phyloP scores from a whole-genome alignment of 2,888 invertebrate species.

The Smittia sp. region DNA sequence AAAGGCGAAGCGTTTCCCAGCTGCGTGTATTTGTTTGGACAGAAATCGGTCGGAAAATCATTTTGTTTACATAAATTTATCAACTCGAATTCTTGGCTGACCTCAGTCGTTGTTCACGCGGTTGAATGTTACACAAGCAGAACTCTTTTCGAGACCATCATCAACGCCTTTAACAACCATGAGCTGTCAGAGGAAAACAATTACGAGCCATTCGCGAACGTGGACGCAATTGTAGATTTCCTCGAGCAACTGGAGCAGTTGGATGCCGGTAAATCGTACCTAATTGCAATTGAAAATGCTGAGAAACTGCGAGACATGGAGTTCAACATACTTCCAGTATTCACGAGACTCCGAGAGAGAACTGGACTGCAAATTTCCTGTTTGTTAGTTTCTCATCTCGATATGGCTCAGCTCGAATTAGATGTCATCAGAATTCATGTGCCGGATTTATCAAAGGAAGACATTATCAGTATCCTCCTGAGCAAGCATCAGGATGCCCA shows the following conservation, averaged over 20 bases:
- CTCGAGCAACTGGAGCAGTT: constrained; percentile 54
- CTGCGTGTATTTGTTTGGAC: constrained; percentile 76
- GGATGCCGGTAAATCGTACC: constrained; percentile 54
- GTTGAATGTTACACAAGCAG: constrained; percentile 76
- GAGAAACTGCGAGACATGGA: constrained; percentile 76
- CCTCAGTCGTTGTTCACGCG: constrained; percentile 69
- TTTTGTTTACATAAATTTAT: constrained; percentile 64
- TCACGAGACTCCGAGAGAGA: constrained; percentile 72
- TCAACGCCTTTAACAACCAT: constrained; percentile 59
- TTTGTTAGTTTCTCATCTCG: constrained; percentile 72
- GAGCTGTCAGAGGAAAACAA: constrained; percentile 52
- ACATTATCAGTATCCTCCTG: constrained; percentile 58
- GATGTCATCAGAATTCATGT: constrained; percentile 71
- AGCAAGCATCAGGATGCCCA: constrained; percentile 50
- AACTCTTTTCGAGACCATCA: constrained; percentile 72
- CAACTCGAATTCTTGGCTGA: constrained; percentile 55
- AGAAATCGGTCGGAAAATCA: constrained; percentile 81
- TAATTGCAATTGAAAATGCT: constrained; percentile 76
- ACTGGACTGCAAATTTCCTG: constrained; percentile 69
- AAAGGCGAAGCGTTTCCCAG: constrained; percentile 63
- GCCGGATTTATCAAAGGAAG: constrained; percentile 76
- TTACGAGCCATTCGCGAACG: constrained; percentile 55
- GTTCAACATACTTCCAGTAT: constrained; percentile 66
- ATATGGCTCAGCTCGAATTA: constrained; percentile 77
- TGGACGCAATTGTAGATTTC: constrained; percentile 69